Percentiles rank a stretch among this genome's conserved stretches.
phyloP scores from a whole-genome alignment of 2,888 invertebrate species.

The Phrixothrix hirtus region DNA sequence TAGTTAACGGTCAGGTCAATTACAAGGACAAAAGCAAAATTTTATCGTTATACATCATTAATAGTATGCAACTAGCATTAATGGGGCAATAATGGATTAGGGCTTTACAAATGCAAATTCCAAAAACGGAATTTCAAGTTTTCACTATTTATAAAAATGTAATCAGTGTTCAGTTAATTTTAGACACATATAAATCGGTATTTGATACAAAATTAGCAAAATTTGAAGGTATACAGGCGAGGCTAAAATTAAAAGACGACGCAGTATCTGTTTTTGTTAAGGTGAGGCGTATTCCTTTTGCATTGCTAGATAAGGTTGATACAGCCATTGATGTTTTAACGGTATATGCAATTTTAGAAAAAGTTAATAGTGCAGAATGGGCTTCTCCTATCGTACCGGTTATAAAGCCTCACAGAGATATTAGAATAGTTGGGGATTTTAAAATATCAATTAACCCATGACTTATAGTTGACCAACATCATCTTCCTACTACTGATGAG shows the following conservation, averaged over 20 bases:
- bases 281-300: neutral
- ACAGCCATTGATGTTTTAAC: neutral
- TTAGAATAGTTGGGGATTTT: neutral
- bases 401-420: neutral
- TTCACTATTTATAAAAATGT: no score
- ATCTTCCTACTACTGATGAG: neutral
- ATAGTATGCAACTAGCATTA: no score
- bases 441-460: neutral
- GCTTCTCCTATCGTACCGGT: conserved; percentile 1
- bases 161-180: neutral
- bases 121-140: no score
- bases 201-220: neutral
- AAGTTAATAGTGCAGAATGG: neutral
- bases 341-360: neutral
- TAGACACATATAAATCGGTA: neutral
- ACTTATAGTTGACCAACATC: neutral
- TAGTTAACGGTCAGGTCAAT: no score
- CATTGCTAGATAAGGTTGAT: neutral
- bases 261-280: neutral
- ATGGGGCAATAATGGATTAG: no score
- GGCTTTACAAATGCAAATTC: no score
- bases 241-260: neutral
- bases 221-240: conserved; percentile 1
- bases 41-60: no score
- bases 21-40: no score